Percentiles rank a stretch among this genome's conserved stretches.
Conservation (phyloP, 2,797 vertebrate species). For the Gastrophryne carolinensis region DNA sequence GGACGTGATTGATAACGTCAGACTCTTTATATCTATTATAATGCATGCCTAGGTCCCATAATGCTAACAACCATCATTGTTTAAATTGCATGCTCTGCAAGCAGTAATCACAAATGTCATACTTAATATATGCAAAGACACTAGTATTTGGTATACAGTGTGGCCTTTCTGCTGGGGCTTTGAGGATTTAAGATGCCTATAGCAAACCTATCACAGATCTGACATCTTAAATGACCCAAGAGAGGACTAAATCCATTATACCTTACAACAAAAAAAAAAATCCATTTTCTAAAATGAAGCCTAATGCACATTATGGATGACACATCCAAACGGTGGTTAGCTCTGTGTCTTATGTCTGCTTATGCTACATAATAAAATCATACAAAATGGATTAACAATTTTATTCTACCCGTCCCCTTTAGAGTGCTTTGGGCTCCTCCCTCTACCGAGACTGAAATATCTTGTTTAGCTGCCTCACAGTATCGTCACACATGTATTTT, state of each 20-base stretch:
- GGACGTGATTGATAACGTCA: neutral
- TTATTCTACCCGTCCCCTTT: neutral
- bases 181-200: constrained; percentile 21
- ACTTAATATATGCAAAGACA: neutral
- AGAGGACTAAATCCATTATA: constrained; percentile 33
- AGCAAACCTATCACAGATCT: constrained; percentile 34
- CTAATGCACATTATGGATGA: constrained; percentile 43
- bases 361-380: constrained; percentile 40
- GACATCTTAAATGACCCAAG: constrained; percentile 43
- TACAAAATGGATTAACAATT: constrained; percentile 41
- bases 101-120: neutral
- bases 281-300: constrained; percentile 39
- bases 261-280: constrained; percentile 34
- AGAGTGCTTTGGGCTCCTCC: neutral
- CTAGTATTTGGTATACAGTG: neutral
- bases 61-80: neutral
- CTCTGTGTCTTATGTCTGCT: neutral
- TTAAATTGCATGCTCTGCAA: neutral
- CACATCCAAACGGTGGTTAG: constrained; percentile 26
- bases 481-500: too few species aligned
- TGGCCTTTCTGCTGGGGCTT: neutral
- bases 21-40: neutral
- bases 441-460: neutral
- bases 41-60: neutral
- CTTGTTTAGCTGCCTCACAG: too few species aligned